Percentiles rank a stretch among this genome's conserved stretches.
phyloP scores from a whole-genome alignment of 2,797 vertebrate species.

The Rhincodon typus region DNA sequence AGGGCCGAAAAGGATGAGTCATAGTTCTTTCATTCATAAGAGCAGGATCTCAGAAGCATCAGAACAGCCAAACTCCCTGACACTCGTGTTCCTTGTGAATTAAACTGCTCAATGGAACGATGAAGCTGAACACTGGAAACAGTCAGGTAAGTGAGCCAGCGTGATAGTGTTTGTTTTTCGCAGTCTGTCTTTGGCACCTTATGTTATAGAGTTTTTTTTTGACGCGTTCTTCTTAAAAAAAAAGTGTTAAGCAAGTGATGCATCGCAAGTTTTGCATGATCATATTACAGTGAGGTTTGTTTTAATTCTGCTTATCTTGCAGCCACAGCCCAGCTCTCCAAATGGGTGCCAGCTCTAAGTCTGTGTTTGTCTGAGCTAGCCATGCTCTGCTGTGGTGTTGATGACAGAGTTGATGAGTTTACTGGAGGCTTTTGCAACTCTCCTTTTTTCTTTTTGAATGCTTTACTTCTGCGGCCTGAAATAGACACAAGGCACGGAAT shows the following conservation, averaged over 20 bases:
- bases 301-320: not conserved
- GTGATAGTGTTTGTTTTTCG: not conserved
- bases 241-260: not conserved
- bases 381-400: not conserved
- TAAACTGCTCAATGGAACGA: not conserved
- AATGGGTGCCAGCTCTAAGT: not conserved
- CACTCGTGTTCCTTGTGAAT: not conserved
- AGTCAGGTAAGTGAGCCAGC: not conserved
- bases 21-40: conserved; percentile 15
- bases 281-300: not conserved
- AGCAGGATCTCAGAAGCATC: not conserved
- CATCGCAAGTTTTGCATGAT: not conserved
- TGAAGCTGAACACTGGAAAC: not conserved
- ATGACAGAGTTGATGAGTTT: not conserved
- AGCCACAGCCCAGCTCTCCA: not conserved
- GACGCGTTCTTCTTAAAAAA: not conserved
- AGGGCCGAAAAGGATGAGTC: conserved; percentile 8
- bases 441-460: too few species aligned
- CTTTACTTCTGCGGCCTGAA: not conserved
- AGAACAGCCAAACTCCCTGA: conserved; percentile 15
- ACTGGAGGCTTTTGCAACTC: not conserved
- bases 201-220: not conserved
- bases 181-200: too few species aligned
- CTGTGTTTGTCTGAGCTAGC: not conserved
- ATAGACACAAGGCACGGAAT: not conserved